Percentiles rank a stretch among this genome's conserved stretches.
These are phyloP conservation scores for Xenopus laevis DNA, from an alignment of 2,113 vertebrate genomes.

Conservation along the genomic window DNA sequence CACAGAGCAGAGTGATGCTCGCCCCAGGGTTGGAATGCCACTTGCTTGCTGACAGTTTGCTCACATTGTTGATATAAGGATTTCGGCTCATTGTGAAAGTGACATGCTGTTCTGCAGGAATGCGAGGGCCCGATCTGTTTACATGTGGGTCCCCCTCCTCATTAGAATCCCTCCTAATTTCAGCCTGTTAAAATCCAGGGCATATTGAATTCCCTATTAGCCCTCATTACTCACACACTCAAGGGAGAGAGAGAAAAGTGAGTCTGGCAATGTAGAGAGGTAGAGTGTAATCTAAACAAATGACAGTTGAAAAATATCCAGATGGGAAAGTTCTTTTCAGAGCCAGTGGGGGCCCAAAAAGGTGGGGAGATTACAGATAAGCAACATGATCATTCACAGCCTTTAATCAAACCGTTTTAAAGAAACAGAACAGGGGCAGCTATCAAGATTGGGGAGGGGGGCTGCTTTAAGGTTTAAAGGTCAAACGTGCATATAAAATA, in stretches of 20 bases:
- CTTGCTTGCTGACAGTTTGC: constrained; percentile 24
- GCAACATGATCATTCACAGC: constrained; percentile 28
- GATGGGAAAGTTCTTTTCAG: constrained; percentile 11
- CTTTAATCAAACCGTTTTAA: constrained; percentile 30
- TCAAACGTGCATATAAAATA: constrained; percentile 17
- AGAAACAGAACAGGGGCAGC: neutral
- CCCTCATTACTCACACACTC: neutral
- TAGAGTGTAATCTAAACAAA: neutral
- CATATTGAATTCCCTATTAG: constrained; percentile 37
- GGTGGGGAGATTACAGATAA: constrained; percentile 34
- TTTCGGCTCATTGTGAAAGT: constrained; percentile 33
- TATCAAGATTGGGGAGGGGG: neutral
- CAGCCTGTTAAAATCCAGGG: constrained; percentile 20
- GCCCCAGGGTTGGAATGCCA: constrained; percentile 13
- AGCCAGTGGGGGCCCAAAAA: neutral
- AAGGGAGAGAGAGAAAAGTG: constrained; percentile 1
- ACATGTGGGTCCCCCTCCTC: constrained; percentile 16
- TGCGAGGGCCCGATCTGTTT: constrained; percentile 30
- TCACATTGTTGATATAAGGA: constrained; percentile 39
- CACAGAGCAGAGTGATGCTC: neutral
- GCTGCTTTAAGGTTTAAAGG: constrained; percentile 28
- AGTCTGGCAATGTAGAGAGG: neutral
- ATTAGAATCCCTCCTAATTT: constrained; percentile 33
- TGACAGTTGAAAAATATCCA: constrained; percentile 20
- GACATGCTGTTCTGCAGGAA: constrained; percentile 30